phyloP scores from a whole-genome alignment of 2,797 vertebrate genomes.

The Gambelia wislizenii region DNA sequence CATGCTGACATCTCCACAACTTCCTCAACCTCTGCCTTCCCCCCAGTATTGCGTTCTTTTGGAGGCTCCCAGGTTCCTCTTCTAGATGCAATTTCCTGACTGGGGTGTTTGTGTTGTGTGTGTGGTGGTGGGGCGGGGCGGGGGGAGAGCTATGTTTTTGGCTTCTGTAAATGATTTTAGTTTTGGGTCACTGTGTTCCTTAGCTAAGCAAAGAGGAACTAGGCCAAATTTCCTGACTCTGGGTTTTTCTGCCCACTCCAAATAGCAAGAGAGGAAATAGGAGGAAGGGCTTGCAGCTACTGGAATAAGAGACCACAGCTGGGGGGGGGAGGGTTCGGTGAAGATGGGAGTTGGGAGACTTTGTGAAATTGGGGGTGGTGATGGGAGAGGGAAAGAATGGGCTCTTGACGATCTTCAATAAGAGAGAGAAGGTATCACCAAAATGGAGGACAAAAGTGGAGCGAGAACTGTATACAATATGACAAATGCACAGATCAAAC shows the following conservation, averaged over 20 bases:
- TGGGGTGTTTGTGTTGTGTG: background rate
- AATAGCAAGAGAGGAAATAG: background rate
- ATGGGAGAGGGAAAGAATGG: background rate
- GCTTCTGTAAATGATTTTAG: background rate
- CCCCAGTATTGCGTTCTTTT: background rate
- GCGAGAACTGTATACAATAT: background rate
- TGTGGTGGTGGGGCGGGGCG: too few relatives aligned
- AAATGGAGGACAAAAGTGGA: too few relatives aligned
- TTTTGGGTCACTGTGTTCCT: background rate
- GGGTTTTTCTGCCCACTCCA: background rate
- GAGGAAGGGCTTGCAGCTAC: background rate
- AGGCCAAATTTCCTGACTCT: constrained; percentile 27
- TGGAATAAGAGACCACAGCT: background rate
- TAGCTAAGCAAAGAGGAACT: constrained; percentile 36
- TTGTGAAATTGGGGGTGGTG: background rate
- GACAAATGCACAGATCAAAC: too few relatives aligned
- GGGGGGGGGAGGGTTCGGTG: fast-evolving
- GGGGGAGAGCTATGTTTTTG: background rate
- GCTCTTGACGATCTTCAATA: background rate
- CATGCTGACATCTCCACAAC: too few relatives aligned
- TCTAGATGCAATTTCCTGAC: constrained; percentile 5
- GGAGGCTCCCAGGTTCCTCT: background rate
- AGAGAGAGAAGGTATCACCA: background rate
- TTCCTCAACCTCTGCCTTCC: background rate
- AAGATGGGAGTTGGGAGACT: background rate